A percentile compares a stretch with the other conserved stretches of the same genome.
Evolutionary conservation across 2,888 invertebrate genomes (phyloP).

Genomic region (Microplitis deprimator): DNA sequence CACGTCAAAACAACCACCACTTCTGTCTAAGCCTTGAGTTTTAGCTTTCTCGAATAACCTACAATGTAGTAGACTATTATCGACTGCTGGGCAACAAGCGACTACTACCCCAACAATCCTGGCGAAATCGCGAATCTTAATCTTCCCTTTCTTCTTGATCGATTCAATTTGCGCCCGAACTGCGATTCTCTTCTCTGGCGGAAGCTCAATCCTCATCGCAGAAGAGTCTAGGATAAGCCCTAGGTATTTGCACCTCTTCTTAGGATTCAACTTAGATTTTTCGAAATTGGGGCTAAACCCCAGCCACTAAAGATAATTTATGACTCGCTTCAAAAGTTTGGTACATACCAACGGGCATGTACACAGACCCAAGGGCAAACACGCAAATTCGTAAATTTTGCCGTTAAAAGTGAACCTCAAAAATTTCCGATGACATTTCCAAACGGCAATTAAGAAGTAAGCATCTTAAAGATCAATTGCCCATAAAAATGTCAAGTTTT

Average conservation of each 20-base stretch:
- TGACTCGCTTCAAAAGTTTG: constrained; percentile 21
- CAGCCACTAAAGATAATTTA: constrained; percentile 15
- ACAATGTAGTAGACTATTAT: constrained; percentile 34
- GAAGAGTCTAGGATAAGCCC: constrained; percentile 36
- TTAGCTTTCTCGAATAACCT: constrained; percentile 40
- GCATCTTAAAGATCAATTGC: neutral
- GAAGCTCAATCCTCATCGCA: constrained; percentile 38
- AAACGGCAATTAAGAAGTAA: constrained; percentile 12
- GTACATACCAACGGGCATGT: constrained; percentile 1
- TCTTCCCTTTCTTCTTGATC: constrained; percentile 26
- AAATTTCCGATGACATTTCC: constrained; percentile 14
- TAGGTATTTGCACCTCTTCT: constrained; percentile 35
- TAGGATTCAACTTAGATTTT: constrained; percentile 34
- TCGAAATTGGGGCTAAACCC: constrained; percentile 38
- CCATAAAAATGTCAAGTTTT: neutral
- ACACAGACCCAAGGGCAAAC: constrained; percentile 3
- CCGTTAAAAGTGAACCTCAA: constrained; percentile 9
- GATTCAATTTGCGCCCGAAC: constrained; percentile 13
- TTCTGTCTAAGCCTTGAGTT: constrained; percentile 31
- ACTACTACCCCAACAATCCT: constrained; percentile 35
- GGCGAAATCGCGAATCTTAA: constrained; percentile 42
- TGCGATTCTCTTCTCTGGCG: constrained; percentile 31
- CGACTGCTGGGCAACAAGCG: constrained; percentile 38
- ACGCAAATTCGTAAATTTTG: constrained; percentile 3
- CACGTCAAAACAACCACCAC: constrained; percentile 32